Percentiles rank a stretch among this genome's conserved stretches.
Conservation (phyloP, 1,140 invertebrate genomes). For the Magallana angulata region DNA sequence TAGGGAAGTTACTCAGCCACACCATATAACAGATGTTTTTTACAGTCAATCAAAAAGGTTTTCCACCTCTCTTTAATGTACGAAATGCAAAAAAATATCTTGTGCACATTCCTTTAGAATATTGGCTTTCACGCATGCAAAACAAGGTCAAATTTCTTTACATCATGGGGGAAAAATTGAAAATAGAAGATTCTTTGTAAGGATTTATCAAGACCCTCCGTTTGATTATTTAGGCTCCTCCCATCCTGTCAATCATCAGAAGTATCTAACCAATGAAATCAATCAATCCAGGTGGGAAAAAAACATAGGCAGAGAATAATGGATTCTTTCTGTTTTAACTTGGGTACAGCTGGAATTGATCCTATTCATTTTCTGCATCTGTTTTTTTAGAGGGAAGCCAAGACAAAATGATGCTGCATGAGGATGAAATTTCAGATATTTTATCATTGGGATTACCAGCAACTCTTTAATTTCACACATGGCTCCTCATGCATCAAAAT, state of each 20-base stretch:
- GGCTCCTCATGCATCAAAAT: not conserved
- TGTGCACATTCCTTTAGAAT: constrained; percentile 7
- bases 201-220: no score
- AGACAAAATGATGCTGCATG: not conserved
- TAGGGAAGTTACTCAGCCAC: not conserved
- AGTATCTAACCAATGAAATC: not conserved
- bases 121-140: not conserved
- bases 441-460: not conserved
- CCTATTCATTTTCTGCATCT: not conserved
- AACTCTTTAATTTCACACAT: not conserved
- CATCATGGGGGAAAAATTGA: no score
- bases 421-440: constrained; percentile 31
- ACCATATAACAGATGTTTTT: constrained; percentile 21
- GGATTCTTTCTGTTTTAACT: constrained; percentile 10
- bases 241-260: not conserved
- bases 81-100: not conserved
- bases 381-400: not conserved
- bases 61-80: not conserved
- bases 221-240: not conserved
- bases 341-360: constrained; percentile 8
- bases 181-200: no score
- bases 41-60: not conserved
- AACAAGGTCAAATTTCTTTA: not conserved
- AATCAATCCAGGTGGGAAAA: not conserved
- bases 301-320: not conserved